Evolutionary conservation across 2,113 vertebrate genomes (phyloP).

Genomic region (Muscicapa adusta): DNA sequence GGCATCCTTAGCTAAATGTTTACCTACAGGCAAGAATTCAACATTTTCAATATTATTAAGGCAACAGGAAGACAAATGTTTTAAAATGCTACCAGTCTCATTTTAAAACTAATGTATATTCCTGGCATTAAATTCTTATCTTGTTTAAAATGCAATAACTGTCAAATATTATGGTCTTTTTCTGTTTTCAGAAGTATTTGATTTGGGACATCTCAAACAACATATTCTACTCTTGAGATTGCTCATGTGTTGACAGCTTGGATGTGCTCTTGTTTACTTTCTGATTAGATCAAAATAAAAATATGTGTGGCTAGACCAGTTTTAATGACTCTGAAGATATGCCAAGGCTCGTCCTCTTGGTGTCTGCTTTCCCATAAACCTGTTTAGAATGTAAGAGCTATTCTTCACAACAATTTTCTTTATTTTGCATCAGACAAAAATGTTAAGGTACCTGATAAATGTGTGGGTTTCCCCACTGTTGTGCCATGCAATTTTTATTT

Average conservation of each 20-base stretch:
- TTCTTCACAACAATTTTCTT: accelerated
- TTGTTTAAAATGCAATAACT: background rate
- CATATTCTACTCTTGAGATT: background rate
- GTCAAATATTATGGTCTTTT: background rate
- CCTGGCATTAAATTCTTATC: background rate
- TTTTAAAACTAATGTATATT: background rate
- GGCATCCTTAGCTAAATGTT: background rate
- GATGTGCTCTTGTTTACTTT: conserved; percentile 27
- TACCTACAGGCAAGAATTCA: background rate
- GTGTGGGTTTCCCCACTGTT: background rate
- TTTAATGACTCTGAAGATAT: background rate
- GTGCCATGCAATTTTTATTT: background rate
- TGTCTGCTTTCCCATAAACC: background rate
- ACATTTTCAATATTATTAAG: background rate
- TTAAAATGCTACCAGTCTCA: background rate
- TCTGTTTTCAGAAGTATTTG: background rate
- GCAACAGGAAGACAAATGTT: background rate
- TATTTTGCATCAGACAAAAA: background rate
- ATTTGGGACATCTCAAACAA: conserved; percentile 15
- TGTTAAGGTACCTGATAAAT: background rate
- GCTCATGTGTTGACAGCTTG: background rate
- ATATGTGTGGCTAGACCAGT: background rate
- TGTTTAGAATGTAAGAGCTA: background rate
- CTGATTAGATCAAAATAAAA: conserved; percentile 51
- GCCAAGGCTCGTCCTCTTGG: background rate